Conservation (phyloP, 2,888 invertebrate genomes). For the Synanthedon andrenaeformis region DNA sequence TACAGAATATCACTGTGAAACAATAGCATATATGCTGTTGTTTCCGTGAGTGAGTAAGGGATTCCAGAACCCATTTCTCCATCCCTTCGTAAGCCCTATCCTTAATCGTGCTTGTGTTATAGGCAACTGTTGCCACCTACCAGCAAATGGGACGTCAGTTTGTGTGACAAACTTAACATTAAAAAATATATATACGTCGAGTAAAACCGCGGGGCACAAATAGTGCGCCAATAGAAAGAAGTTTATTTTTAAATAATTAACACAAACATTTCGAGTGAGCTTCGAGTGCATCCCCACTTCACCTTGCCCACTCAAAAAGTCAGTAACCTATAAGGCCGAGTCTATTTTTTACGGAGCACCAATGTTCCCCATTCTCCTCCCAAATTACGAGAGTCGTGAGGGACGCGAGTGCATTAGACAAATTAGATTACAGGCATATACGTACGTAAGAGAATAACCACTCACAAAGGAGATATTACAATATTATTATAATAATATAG, state of each 20-base stretch:
- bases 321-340: not conserved
- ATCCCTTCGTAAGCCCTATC: no score
- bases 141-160: no score
- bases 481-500: constrained; percentile 4
- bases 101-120: no score
- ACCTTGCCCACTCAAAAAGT: not conserved
- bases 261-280: not conserved
- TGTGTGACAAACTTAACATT: no score
- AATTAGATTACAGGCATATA: constrained; percentile 28
- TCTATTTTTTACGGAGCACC: constrained; percentile 5
- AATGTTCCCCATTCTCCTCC: constrained; percentile 5
- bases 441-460: constrained; percentile 14
- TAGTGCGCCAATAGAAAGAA: not conserved
- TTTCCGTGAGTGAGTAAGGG: no score
- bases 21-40: no score
- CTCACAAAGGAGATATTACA: constrained; percentile 3
- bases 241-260: not conserved
- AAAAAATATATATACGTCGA: no score
- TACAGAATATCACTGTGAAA: no score
- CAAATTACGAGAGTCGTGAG: constrained; percentile 7
- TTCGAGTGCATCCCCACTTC: not conserved
- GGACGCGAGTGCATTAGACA: constrained; percentile 31
- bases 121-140: no score
- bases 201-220: no score
- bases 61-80: no score